Evolutionary conservation across 2,797 vertebrate species (phyloP).

Genomic region (Hypotaenidia okinawae): DNA sequence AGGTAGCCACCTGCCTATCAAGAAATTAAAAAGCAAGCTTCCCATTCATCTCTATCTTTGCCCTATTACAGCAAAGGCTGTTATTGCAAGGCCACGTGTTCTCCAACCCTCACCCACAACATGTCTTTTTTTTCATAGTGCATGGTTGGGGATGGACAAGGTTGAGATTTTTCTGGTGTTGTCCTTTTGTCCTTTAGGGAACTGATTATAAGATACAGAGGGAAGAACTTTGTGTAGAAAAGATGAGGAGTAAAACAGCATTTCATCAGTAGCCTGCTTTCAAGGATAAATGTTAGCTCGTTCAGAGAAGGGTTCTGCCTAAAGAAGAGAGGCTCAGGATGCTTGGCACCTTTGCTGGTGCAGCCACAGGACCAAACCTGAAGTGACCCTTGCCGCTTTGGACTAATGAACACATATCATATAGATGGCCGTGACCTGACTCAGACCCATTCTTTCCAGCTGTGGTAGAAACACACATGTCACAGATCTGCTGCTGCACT

Average conservation of each 20-base stretch:
- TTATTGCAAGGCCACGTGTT: neutral
- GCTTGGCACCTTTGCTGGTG: neutral
- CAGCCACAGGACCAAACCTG: neutral
- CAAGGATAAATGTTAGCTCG: neutral
- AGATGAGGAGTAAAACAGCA: neutral
- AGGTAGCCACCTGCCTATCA: neutral
- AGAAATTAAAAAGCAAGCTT: neutral
- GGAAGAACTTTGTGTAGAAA: neutral
- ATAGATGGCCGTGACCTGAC: neutral
- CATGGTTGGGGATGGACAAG: neutral
- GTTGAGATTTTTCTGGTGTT: neutral
- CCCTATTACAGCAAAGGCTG: neutral
- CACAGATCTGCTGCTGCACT: conserved; percentile 46
- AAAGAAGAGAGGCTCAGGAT: neutral
- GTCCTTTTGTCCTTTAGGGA: neutral
- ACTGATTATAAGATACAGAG: neutral
- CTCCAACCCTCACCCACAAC: neutral
- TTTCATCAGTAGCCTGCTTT: neutral
- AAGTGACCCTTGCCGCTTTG: neutral
- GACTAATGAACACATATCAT: neutral
- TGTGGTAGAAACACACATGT: conserved; percentile 54
- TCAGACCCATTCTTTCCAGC: conserved; percentile 43
- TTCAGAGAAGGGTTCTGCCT: neutral
- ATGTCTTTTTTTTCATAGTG: neutral
- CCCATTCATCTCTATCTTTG: neutral